Evolutionary conservation across 2,797 vertebrate genomes (phyloP), one percentile per base, ranked within the genome.

Genomic region (Somateria mollissima): DNA sequence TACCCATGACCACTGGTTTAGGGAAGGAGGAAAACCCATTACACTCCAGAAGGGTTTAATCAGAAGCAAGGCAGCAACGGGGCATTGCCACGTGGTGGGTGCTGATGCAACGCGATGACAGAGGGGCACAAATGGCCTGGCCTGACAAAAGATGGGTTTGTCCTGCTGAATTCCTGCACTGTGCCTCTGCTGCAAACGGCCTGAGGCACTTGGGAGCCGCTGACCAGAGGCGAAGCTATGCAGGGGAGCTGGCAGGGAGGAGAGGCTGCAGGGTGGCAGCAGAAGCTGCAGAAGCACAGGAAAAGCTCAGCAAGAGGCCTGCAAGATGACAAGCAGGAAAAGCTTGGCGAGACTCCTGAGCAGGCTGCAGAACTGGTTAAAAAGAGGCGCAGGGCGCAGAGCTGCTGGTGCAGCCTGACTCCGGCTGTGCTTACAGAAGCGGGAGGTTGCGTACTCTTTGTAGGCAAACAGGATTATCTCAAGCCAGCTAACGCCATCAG

Each of bases 401-500:
- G 69, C 90, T 82, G 86, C 57, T 67, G 80, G 66, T 93, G 93
- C 88, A 82, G 65, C 84, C 80, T 90, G 86, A 64, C 65, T 93
- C 92, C 81, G 4, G 49, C 84, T 93, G 84, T 87, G 95, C 92
- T 92, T 87, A 85, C 61, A 84, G 88, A 90, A 94, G 74, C 64
- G 72, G 61, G 61, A 87, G 78, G 76, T 75, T 32, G 53, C 83
- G 45, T 57, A 8, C 87, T 87, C 90, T 92, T 84, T 87, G 81
- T 71, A 92, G 61, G 53, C 87, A 95, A 96, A 91, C 57, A 91
- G 78, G 92, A 93, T 94, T 93, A 94, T 65, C 81, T 93, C 86
- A 79, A 96, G 77, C 61, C 79, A 85, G 81, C 84, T 90, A 61
- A 83, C 82, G 82, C 75, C 81, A 56, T 69, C 69, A 77, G 37